A percentile compares a stretch with the other conserved stretches of the same genome.
Evolutionary conservation across 2,797 vertebrate species (phyloP).

Genomic region (Sebastes miniatus): DNA sequence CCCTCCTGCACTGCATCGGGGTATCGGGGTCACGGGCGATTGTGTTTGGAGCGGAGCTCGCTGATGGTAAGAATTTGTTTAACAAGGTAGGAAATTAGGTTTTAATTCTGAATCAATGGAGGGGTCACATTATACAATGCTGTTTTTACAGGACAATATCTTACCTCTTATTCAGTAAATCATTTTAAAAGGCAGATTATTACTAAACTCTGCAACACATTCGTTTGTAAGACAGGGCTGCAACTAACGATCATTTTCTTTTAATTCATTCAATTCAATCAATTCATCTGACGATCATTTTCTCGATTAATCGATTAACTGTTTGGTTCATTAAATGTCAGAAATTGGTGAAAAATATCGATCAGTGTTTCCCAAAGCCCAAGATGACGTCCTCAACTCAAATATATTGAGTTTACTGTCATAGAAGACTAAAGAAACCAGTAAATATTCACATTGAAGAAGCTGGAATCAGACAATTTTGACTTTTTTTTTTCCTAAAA

Average conservation of each 20-base stretch:
- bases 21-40: slow-evolving; percentile 84
- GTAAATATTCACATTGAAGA: too few species aligned
- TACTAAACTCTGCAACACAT: background rate
- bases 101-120: background rate
- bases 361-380: too few species aligned
- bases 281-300: too few species aligned
- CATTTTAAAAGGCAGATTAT: background rate
- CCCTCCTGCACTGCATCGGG: slow-evolving; percentile 86
- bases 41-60: slow-evolving; percentile 89
- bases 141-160: background rate
- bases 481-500: too few species aligned
- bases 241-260: too few species aligned
- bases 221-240: background rate
- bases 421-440: too few species aligned
- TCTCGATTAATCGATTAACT: background rate
- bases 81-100: background rate
- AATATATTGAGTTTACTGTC: too few species aligned
- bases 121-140: background rate
- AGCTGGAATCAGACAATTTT: too few species aligned
- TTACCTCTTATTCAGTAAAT: background rate
- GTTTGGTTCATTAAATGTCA: background rate
- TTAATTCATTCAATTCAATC: too few species aligned
- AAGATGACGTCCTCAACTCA: too few species aligned
- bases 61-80: slow-evolving; percentile 80
- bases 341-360: too few species aligned